These are phyloP conservation scores for Cairina moschata DNA, from an alignment of 2,113 vertebrate genomes.

Conservation along the genomic window DNA sequence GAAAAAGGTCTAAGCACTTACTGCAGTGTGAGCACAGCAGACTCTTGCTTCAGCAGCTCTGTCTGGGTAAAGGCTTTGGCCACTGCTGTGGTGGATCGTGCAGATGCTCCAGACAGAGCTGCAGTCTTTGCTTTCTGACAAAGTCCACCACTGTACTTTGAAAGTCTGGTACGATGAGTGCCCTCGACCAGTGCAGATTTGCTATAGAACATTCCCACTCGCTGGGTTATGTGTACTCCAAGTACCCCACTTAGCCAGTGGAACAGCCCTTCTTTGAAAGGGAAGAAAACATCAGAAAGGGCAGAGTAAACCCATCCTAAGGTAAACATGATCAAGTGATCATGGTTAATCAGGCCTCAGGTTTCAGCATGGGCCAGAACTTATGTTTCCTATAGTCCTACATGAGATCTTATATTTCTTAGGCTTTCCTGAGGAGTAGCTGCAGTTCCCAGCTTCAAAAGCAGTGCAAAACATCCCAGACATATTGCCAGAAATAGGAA, in stretches of 20 bases:
- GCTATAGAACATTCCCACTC: not conserved
- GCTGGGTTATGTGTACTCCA: not conserved
- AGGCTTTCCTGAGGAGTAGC: not conserved
- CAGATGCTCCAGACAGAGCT: not conserved
- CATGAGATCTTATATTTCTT: not conserved
- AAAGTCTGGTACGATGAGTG: not conserved
- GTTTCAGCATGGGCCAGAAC: fast-evolving
- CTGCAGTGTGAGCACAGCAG: not conserved
- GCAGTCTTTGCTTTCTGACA: not conserved
- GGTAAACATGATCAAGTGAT: not conserved
- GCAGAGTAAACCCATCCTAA: not conserved
- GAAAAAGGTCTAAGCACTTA: not conserved
- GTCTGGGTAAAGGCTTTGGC: not conserved
- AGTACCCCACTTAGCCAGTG: not conserved
- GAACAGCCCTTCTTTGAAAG: not conserved
- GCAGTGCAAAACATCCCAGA: not conserved
- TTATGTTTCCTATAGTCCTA: not conserved
- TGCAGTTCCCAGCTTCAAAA: not conserved
- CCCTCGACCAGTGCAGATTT: not conserved
- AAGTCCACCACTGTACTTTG: not conserved
- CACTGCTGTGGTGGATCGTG: not conserved
- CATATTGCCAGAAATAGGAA: not conserved
- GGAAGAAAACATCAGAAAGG: not conserved
- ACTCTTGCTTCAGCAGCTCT: not conserved
- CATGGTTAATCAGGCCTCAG: not conserved